Conservation (phyloP, 2,113 vertebrate species). For the Patagioenas fasciata region DNA sequence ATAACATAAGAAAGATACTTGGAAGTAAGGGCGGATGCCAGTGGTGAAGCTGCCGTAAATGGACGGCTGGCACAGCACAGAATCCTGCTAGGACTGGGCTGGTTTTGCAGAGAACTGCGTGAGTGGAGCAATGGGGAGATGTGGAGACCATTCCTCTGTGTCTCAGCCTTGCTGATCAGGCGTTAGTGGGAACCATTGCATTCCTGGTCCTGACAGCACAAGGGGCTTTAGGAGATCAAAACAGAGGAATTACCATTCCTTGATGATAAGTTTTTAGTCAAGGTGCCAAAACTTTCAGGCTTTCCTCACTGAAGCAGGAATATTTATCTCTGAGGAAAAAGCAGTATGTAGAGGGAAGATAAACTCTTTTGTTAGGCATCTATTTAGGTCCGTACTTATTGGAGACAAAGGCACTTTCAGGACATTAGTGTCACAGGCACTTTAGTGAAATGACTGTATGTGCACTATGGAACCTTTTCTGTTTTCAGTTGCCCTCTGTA, state of each 20-base stretch:
- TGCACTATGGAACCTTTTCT: not conserved
- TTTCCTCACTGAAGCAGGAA: not conserved
- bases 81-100: not conserved
- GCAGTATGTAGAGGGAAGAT: not conserved
- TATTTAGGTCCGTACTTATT: not conserved
- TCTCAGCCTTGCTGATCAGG: not conserved
- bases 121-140: not conserved
- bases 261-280: too few relatives aligned
- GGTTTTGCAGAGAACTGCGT: not conserved
- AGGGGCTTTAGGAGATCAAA: not conserved
- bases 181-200: not conserved
- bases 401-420: not conserved
- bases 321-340: not conserved
- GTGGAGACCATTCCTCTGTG: not conserved
- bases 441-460: not conserved
- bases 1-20: not conserved
- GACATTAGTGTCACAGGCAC: not conserved
- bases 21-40: not conserved
- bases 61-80: fast-evolving
- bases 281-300: too few relatives aligned
- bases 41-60: not conserved
- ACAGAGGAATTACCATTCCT: not conserved
- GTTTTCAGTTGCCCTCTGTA: not conserved
- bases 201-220: not conserved
- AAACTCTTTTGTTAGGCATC: not conserved